Percentiles rank a stretch among this genome's conserved stretches.
These are phyloP conservation scores for Myrmecobius fasciatus DNA, from an alignment of 2,113 vertebrate genomes.

Conservation along the genomic window DNA sequence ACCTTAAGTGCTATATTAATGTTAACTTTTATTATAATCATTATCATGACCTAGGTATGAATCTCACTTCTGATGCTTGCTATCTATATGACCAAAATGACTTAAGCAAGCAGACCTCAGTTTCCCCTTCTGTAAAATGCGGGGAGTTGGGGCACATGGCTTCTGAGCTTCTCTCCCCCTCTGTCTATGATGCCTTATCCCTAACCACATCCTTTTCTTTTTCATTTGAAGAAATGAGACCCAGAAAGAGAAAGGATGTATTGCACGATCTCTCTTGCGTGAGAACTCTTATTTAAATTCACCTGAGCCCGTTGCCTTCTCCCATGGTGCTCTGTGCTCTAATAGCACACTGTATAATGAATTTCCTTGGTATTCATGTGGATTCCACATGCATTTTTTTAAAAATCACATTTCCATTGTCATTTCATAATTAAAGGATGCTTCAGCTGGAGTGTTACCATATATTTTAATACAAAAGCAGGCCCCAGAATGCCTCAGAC, in stretches of 20 bases:
- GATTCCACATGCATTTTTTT: background rate
- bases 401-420: slow-evolving; percentile 43
- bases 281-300: background rate
- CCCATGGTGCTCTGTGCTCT: slow-evolving; percentile 13
- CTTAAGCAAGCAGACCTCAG: no score
- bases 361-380: background rate
- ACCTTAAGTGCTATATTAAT: background rate
- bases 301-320: background rate
- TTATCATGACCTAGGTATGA: background rate
- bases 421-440: slow-evolving; percentile 62
- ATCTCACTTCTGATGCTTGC: background rate
- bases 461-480: slow-evolving; percentile 59
- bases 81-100: background rate
- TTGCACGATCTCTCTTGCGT: background rate
- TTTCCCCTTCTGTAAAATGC: background rate
- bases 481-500: background rate
- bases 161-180: background rate
- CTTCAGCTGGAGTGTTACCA: slow-evolving; percentile 33
- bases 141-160: background rate
- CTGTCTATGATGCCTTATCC: background rate
- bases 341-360: slow-evolving; percentile 22
- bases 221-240: background rate
- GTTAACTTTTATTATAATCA: background rate
- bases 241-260: background rate
- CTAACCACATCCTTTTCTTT: background rate